Percentiles rank a stretch among this genome's conserved stretches.
These are phyloP conservation scores for Amphipyra berbera DNA, from an alignment of 2,888 invertebrate genomes.

Conservation along the genomic window DNA sequence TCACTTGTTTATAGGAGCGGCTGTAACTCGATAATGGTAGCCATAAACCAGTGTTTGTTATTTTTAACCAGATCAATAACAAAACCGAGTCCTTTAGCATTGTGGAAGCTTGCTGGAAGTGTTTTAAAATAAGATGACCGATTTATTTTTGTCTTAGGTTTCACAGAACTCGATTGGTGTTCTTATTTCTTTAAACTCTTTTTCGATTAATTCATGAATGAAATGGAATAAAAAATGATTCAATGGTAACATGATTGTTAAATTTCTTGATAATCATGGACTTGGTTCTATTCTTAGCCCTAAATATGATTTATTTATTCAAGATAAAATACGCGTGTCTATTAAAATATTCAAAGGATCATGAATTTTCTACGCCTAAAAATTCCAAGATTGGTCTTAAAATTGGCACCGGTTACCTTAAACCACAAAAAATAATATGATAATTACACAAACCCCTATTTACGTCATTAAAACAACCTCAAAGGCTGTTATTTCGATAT, in stretches of 20 bases:
- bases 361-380: neutral
- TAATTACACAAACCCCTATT: conserved; percentile 44
- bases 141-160: conserved; percentile 25
- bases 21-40: conserved; percentile 77
- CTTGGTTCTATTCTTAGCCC: too few relatives aligned
- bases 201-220: too few relatives aligned
- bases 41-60: conserved; percentile 81
- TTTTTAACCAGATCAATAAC: conserved; percentile 82
- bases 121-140: conserved; percentile 32
- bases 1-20: conserved; percentile 63
- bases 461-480: conserved; percentile 49
- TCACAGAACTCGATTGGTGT: neutral
- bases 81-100: conserved; percentile 65
- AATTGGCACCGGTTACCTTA: conserved; percentile 44
- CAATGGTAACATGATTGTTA: too few relatives aligned
- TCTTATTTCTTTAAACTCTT: too few relatives aligned
- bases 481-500: conserved; percentile 55
- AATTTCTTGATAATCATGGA: too few relatives aligned
- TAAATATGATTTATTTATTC: neutral
- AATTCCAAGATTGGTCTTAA: conserved; percentile 15
- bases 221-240: too few relatives aligned
- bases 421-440: conserved; percentile 7
- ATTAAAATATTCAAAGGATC: neutral
- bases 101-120: conserved; percentile 54
- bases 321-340: neutral